Percentiles rank a stretch among this genome's conserved stretches.
These are phyloP conservation scores for Puntigrus tetrazona DNA, from an alignment of 2,113 vertebrate genomes.

Conservation along the genomic window DNA sequence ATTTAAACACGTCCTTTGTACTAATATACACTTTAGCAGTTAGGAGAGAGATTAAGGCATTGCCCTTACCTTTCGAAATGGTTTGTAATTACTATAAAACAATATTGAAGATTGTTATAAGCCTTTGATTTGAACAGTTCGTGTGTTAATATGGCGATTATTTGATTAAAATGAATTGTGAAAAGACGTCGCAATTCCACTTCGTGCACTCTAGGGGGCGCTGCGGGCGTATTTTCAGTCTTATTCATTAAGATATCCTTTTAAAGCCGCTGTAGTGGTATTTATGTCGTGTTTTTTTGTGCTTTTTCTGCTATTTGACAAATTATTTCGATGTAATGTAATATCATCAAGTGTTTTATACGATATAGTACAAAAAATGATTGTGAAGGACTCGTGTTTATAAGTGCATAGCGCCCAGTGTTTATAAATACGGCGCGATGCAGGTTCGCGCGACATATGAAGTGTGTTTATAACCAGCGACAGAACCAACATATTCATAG, in stretches of 20 bases:
- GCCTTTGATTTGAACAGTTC: not conserved
- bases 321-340: not conserved
- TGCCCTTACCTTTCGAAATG: not conserved
- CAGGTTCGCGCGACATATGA: not conserved
- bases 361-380: not conserved
- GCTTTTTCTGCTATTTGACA: not conserved
- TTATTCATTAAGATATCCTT: not conserved
- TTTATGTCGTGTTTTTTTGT: no score
- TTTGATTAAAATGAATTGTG: not conserved
- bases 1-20: constrained; percentile 7
- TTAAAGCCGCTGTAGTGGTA: not conserved
- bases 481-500: not conserved
- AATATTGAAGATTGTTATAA: not conserved
- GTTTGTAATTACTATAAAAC: not conserved
- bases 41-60: not conserved
- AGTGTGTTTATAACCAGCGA: not conserved
- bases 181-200: not conserved
- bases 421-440: not conserved
- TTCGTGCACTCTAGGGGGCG: constrained; percentile 45
- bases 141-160: not conserved
- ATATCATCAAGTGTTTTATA: not conserved
- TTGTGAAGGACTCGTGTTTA: no score
- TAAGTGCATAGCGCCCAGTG: no score
- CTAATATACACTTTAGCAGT: not conserved
- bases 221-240: not conserved